These are phyloP conservation scores for Rhizoglyphus robini DNA, from an alignment of 1,140 invertebrate genomes.

Conservation along the genomic window DNA sequence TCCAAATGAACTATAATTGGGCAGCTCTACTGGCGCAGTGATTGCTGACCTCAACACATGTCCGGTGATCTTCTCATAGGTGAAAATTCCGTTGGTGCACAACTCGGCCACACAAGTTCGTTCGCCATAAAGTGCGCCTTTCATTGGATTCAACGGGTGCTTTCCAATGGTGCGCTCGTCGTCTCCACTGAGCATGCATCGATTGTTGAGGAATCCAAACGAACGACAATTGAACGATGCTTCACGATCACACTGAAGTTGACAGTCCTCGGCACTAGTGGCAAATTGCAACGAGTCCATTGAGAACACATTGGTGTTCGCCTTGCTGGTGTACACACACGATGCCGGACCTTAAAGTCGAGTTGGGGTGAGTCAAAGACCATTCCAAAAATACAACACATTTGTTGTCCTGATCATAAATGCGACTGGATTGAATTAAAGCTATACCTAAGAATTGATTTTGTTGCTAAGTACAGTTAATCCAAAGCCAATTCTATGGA, in stretches of 20 bases:
- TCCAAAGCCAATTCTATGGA: no score
- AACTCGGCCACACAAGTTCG: slow-evolving; percentile 35
- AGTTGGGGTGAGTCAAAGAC: no score
- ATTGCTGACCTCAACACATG: slow-evolving; percentile 36
- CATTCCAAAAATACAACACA: no score
- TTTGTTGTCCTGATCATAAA: no score
- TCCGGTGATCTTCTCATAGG: slow-evolving; percentile 40
- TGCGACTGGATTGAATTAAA: no score
- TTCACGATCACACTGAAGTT: slow-evolving; percentile 37
- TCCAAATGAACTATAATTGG: slow-evolving; percentile 31
- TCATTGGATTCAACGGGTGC: slow-evolving; percentile 22
- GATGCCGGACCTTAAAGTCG: slow-evolving; percentile 36
- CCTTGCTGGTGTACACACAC: slow-evolving; percentile 35
- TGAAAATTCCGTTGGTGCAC: slow-evolving; percentile 37
- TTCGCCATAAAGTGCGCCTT: slow-evolving; percentile 34
- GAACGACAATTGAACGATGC: slow-evolving; percentile 33
- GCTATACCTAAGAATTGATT: no score
- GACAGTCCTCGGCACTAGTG: slow-evolving; percentile 35
- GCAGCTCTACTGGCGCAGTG: slow-evolving; percentile 33
- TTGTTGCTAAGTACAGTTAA: no score
- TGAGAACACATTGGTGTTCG: slow-evolving; percentile 35
- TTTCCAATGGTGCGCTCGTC: slow-evolving; percentile 34
- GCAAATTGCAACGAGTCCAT: slow-evolving; percentile 41
- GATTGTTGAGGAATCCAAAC: slow-evolving; percentile 33
- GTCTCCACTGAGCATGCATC: slow-evolving; percentile 39